Conservation (phyloP, 2,888 invertebrate genomes). For the Stenurella melanura region DNA sequence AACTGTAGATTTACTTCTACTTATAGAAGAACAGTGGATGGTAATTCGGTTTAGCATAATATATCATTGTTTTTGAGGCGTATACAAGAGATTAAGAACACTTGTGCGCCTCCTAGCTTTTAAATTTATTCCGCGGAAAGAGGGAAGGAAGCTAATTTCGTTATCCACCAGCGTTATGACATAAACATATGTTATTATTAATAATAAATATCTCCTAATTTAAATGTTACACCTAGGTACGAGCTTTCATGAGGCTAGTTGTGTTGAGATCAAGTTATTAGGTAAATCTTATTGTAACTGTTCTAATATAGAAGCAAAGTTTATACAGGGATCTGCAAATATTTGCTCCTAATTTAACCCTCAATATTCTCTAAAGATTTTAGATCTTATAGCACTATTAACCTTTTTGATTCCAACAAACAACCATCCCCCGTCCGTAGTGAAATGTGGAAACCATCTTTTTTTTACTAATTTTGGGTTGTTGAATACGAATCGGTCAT, state of each 20-base stretch:
- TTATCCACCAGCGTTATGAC: constrained; percentile 21
- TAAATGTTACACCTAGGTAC: not conserved
- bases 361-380: too few species aligned
- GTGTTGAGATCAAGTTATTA: not conserved
- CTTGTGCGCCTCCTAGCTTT: constrained; percentile 24
- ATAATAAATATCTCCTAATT: constrained; percentile 27
- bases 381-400: too few species aligned
- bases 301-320: too few species aligned
- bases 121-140: constrained; percentile 30
- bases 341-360: too few species aligned
- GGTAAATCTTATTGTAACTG: not conserved
- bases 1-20: constrained; percentile 14
- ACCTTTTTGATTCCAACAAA: too few species aligned
- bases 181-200: constrained; percentile 21
- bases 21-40: constrained; percentile 29
- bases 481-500: too few species aligned
- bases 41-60: constrained; percentile 35
- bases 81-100: constrained; percentile 38
- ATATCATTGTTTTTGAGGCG: constrained; percentile 37
- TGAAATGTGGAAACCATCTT: too few species aligned
- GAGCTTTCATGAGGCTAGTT: not conserved
- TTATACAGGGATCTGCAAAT: too few species aligned
- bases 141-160: constrained; percentile 26
- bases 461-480: too few species aligned
- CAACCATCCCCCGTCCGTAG: too few species aligned